These are phyloP conservation scores for Cryptotermes secundus DNA, from an alignment of 1,140 invertebrate species.

Conservation along the genomic window DNA sequence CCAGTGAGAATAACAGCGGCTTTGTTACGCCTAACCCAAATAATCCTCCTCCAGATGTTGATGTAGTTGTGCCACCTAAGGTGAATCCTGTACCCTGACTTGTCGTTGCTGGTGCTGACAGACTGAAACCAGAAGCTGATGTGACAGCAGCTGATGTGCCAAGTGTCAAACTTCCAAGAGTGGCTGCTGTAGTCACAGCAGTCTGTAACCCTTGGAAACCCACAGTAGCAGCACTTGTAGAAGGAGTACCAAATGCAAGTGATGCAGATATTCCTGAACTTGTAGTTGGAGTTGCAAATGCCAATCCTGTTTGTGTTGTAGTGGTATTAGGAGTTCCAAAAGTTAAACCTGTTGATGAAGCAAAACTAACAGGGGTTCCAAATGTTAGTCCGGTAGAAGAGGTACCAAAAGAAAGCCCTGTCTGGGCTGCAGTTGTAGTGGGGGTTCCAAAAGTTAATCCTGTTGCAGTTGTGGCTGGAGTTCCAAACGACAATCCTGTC, in stretches of 20 bases:
- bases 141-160: background rate
- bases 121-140: background rate
- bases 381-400: slow-evolving; percentile 10
- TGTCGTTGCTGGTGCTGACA: background rate
- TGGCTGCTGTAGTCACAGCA: background rate
- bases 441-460: slow-evolving; percentile 22
- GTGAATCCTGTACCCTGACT: background rate
- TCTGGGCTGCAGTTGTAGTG: background rate
- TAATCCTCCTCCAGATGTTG: background rate
- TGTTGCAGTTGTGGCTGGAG: slow-evolving; percentile 12
- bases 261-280: background rate
- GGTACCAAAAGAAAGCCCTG: slow-evolving; percentile 6
- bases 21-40: background rate
- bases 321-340: background rate
- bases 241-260: background rate
- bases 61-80: background rate
- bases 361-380: background rate
- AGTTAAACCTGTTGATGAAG: background rate
- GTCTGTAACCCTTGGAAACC: slow-evolving; percentile 13
- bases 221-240: background rate
- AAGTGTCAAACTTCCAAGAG: background rate
- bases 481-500: slow-evolving; percentile 24
- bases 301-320: background rate
- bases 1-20: background rate
- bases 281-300: background rate